phyloP scores from a whole-genome alignment of 1,140 invertebrate genomes.

The Brachionus plicatilis region DNA sequence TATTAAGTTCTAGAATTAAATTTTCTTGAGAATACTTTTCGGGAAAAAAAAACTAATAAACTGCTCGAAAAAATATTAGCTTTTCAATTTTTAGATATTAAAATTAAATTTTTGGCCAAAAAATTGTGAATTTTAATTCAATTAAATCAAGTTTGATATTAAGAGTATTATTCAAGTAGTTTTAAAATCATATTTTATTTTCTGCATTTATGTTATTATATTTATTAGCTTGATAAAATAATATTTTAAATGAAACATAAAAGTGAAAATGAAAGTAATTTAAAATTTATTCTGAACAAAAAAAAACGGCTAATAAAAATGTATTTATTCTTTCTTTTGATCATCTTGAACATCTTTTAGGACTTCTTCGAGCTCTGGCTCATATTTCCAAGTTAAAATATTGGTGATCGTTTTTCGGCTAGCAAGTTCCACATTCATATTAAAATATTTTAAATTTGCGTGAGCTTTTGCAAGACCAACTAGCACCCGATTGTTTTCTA shows the following conservation, averaged over 20 bases:
- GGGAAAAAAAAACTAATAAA: neutral
- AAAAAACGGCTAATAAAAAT: neutral
- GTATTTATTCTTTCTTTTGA: neutral
- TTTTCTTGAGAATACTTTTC: neutral
- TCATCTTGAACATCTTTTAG: neutral
- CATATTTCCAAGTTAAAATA: slow-evolving; percentile 36
- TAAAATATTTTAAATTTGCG: neutral
- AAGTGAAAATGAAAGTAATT: neutral
- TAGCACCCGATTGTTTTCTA: slow-evolving; percentile 24
- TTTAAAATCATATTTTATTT: too few species aligned
- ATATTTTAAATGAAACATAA: neutral
- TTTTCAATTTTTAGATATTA: neutral
- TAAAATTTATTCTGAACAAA: neutral
- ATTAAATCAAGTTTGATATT: too few species aligned
- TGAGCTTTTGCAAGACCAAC: slow-evolving; percentile 14
- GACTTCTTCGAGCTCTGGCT: neutral
- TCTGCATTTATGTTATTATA: too few species aligned
- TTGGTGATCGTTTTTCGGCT: neutral
- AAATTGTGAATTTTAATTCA: too few species aligned
- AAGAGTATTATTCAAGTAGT: too few species aligned
- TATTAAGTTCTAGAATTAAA: neutral
- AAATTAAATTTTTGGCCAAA: too few species aligned
- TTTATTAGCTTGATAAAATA: neutral
- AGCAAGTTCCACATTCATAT: slow-evolving; percentile 26
- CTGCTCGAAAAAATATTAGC: neutral